Base-by-base conservation (phyloP, 2,113 vertebrate genomes). In the Notothenia rossii region DNA sequence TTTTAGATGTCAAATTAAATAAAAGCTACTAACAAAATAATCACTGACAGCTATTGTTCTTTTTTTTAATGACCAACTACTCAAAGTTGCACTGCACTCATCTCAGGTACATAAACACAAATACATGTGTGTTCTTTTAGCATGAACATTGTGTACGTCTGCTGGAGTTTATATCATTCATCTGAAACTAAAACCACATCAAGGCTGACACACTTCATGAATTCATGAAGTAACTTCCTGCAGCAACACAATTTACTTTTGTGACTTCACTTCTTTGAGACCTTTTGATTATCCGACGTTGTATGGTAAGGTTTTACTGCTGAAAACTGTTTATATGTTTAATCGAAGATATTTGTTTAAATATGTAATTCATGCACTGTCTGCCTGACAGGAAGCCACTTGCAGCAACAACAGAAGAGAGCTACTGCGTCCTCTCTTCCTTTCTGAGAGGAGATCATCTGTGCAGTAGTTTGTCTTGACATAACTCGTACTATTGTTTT, bases 361-460 rank as follows among this genome's bases (percentile, higher is more conserved):
- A 29, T 3, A 3, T 78, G 64, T 65, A 7, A 59, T 69, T 55
- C 51, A 13, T 71, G 67, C 70, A 36, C 2, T 10, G 46, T 87
- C 63, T 85, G 75, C 77, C 75, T 63, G 67, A 90, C 94, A 93
- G 93, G 94, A 94, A 94, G 61, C 77, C 55, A 73, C 56, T 72
- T 33, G 66, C 73, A 77, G 81, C 60, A 11, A 40, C 67, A 84
- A 68, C 82, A 81, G 70, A 87, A 58, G 86, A 86, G 69, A 83
- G 66, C 51, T 61, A 67, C 71, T 72, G 83, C 5, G 40, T 72
- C 54, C 59, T 73, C 75, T 80, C 69, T 89, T 90, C 79, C 83
- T 81, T 66, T 86, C 68, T 61, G 64, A 81, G 33, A 36, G 11
- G 20, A 77, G 55, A 72, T 66, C 43, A 61, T 80, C 55, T 77